Percentiles rank a stretch among this genome's conserved stretches.
Conservation (phyloP, 2,797 vertebrate species). For the Ammospiza maritima region DNA sequence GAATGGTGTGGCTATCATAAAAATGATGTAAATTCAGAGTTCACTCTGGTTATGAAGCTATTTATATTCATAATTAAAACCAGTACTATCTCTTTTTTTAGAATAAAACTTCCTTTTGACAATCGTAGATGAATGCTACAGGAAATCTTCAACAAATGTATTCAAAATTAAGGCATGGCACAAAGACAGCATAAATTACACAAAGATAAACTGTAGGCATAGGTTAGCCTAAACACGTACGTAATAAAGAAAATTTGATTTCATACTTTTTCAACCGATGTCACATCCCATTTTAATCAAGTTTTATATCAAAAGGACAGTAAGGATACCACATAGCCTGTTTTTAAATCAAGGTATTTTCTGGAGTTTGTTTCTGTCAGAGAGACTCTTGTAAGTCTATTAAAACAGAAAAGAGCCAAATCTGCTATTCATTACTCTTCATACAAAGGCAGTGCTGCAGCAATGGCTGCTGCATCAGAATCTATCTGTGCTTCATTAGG, state of each 20-base stretch:
- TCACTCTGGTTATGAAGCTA: slow-evolving; percentile 80
- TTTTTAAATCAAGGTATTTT: slow-evolving; percentile 64
- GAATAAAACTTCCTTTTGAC: slow-evolving; percentile 79
- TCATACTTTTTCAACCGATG: slow-evolving; percentile 66
- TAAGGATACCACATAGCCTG: slow-evolving; percentile 32
- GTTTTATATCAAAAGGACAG: slow-evolving; percentile 70
- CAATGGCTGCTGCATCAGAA: neutral
- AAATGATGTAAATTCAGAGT: slow-evolving; percentile 82
- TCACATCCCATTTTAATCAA: slow-evolving; percentile 76
- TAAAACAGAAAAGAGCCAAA: slow-evolving; percentile 16
- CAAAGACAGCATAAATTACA: slow-evolving; percentile 75
- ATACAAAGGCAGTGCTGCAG: neutral
- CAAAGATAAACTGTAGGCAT: slow-evolving; percentile 67
- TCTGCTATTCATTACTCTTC: slow-evolving; percentile 41
- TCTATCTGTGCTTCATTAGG: neutral
- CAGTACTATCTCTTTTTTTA: slow-evolving; percentile 70
- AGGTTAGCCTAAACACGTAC: slow-evolving; percentile 53
- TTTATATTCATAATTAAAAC: slow-evolving; percentile 87
- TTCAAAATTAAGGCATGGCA: slow-evolving; percentile 75
- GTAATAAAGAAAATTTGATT: slow-evolving; percentile 74
- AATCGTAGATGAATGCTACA: slow-evolving; percentile 76
- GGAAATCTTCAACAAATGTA: slow-evolving; percentile 81
- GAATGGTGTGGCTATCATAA: slow-evolving; percentile 79
- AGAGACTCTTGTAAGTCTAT: slow-evolving; percentile 36
- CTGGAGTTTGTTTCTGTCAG: slow-evolving; percentile 71